These are phyloP conservation scores for Drosophila mulleri DNA, from an alignment of 2,888 invertebrate species.

Conservation along the genomic window DNA sequence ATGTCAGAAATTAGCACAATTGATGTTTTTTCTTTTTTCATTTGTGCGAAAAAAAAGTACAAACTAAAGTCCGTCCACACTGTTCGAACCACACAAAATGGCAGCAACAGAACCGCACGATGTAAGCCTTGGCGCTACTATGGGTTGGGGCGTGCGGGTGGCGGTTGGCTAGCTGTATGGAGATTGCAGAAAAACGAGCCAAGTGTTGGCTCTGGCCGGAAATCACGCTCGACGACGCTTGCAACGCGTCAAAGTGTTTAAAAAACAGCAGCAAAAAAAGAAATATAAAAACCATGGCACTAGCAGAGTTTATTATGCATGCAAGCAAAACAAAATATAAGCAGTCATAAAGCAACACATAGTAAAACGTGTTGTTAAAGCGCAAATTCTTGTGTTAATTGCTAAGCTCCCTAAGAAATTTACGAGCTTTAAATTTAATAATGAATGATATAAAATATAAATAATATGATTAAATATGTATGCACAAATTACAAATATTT, in stretches of 20 bases:
- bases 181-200: conserved; percentile 11
- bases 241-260: conserved; percentile 55
- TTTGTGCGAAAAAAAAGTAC: conserved; percentile 19
- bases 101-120: conserved; percentile 33
- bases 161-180: neutral
- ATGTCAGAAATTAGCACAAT: conserved; percentile 65
- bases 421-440: neutral
- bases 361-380: conserved; percentile 3
- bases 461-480: no score
- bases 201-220: conserved; percentile 67
- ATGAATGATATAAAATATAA: no score
- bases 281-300: neutral
- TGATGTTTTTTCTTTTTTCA: conserved; percentile 21
- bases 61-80: conserved; percentile 30
- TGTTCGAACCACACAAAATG: conserved; percentile 44
- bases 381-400: neutral
- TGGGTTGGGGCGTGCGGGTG: neutral
- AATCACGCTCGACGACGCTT: conserved; percentile 64
- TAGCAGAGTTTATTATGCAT: conserved; percentile 18
- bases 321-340: conserved; percentile 12
- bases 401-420: neutral
- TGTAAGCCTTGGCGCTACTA: neutral
- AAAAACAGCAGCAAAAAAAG: conserved; percentile 1
- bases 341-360: neutral
- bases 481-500: no score